phyloP scores from a whole-genome alignment of 1,140 invertebrate genomes.

The Penaeus japonicus region DNA sequence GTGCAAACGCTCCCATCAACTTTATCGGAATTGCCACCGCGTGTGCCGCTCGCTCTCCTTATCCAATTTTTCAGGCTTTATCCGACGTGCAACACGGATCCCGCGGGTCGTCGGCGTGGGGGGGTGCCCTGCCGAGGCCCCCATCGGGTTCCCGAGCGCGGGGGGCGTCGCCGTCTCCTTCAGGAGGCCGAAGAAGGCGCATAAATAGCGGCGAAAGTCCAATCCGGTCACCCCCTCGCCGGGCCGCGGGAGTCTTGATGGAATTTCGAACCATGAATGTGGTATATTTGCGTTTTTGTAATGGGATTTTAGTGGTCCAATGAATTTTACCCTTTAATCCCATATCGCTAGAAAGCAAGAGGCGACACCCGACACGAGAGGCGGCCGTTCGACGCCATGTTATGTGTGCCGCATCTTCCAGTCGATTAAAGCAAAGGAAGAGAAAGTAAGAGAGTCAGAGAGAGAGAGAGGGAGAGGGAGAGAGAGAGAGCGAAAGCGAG shows the following conservation, averaged over 20 bases:
- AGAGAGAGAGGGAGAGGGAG: background rate
- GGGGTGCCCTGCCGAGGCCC: background rate
- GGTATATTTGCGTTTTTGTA: constrained; percentile 44
- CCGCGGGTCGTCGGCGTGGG: too few species aligned
- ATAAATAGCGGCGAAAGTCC: constrained; percentile 23
- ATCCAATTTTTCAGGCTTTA: background rate
- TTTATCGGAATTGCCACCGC: constrained; percentile 49
- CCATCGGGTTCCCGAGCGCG: background rate
- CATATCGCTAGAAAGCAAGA: background rate
- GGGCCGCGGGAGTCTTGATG: constrained; percentile 32
- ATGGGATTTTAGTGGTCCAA: constrained; percentile 45
- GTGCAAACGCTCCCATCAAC: constrained; percentile 46
- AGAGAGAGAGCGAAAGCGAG: background rate
- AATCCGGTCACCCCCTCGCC: background rate
- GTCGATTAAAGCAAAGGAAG: background rate
- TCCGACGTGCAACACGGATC: background rate
- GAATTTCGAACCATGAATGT: constrained; percentile 40
- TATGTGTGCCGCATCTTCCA: background rate
- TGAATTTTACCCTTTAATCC: constrained; percentile 24
- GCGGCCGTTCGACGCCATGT: background rate
- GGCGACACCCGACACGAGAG: background rate
- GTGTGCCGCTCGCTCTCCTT: background rate
- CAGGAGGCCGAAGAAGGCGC: background rate
- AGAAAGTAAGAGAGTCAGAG: background rate
- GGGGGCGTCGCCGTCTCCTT: background rate